Evolutionary conservation across 2,888 invertebrate genomes (phyloP).

Genomic region (Cetonia aurata): DNA sequence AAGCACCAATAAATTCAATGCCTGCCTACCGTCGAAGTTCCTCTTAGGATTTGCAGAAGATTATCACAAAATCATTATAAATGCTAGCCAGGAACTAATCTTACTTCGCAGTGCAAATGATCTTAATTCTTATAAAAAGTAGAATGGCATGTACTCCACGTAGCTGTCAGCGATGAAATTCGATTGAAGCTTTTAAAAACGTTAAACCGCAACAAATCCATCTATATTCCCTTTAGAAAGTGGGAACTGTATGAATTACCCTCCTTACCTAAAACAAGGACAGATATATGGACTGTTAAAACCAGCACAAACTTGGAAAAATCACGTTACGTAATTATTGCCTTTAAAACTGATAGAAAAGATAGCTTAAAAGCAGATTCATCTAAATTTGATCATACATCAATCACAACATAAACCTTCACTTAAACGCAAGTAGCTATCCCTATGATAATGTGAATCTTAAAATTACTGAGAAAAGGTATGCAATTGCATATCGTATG

Average conservation of each 20-base stretch:
- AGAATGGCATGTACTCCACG: neutral
- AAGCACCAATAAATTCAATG: slow-evolving; percentile 9
- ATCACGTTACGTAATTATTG: too few relatives aligned
- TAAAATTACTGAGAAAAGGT: neutral
- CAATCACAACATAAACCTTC: too few relatives aligned
- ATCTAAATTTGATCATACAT: neutral
- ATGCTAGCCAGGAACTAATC: too few relatives aligned
- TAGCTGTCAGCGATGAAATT: too few relatives aligned
- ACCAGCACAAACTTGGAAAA: too few relatives aligned
- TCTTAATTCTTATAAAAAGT: neutral
- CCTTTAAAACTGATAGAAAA: neutral
- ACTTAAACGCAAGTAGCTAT: neutral
- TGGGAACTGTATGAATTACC: too few relatives aligned
- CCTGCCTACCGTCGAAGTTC: too few relatives aligned
- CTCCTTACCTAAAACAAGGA: too few relatives aligned
- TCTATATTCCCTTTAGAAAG: neutral
- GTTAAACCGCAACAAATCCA: neutral
- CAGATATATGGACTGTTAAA: too few relatives aligned
- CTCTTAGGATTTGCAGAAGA: too few relatives aligned
- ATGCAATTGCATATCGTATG: slow-evolving; percentile 1
- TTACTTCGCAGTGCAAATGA: neutral
- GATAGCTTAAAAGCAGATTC: neutral
- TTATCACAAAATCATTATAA: too few relatives aligned
- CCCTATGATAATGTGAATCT: slow-evolving; percentile 1
- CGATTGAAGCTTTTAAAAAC: too few relatives aligned